Evolutionary conservation across 2,888 invertebrate genomes (phyloP).

Genomic region (Macaria liturata): DNA sequence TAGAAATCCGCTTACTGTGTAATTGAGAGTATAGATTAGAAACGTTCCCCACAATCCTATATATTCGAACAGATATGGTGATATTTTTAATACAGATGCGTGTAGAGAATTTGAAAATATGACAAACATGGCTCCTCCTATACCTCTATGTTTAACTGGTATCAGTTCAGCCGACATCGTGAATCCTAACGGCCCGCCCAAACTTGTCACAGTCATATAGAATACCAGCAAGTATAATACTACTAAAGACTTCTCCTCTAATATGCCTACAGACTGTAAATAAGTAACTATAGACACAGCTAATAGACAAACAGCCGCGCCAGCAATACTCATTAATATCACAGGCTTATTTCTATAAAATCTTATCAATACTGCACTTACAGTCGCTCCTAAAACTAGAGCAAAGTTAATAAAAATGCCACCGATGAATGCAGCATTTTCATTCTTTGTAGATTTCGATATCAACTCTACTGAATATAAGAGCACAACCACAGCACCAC

Average conservation of each 20-base stretch:
- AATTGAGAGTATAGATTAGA: constrained; percentile 13
- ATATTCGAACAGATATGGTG: constrained; percentile 17
- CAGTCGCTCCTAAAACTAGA: neutral
- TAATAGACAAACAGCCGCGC: neutral
- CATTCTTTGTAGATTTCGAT: constrained; percentile 1
- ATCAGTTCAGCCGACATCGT: constrained; percentile 12
- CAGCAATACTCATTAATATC: neutral
- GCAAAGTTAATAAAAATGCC: constrained; percentile 1
- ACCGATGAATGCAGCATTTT: constrained; percentile 1
- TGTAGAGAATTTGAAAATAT: constrained; percentile 3
- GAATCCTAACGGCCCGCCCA: constrained; percentile 4
- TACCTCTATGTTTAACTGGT: constrained; percentile 23
- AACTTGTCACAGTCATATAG: neutral
- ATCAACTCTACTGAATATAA: constrained; percentile 11
- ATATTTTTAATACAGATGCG: constrained; percentile 9
- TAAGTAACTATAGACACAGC: constrained; percentile 2
- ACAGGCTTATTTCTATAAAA: constrained; percentile 5
- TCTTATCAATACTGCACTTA: neutral
- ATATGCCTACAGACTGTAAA: neutral
- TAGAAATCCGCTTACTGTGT: constrained; percentile 7
- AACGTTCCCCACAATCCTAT: constrained; percentile 18
- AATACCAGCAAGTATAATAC: constrained; percentile 10
- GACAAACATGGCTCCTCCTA: constrained; percentile 18
- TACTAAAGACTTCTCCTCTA: constrained; percentile 6
- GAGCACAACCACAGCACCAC: constrained; percentile 2